Percentiles rank a stretch among this genome's conserved stretches.
Evolutionary conservation across 2,797 vertebrate genomes (phyloP).

Genomic region (Lepus townsendii): DNA sequence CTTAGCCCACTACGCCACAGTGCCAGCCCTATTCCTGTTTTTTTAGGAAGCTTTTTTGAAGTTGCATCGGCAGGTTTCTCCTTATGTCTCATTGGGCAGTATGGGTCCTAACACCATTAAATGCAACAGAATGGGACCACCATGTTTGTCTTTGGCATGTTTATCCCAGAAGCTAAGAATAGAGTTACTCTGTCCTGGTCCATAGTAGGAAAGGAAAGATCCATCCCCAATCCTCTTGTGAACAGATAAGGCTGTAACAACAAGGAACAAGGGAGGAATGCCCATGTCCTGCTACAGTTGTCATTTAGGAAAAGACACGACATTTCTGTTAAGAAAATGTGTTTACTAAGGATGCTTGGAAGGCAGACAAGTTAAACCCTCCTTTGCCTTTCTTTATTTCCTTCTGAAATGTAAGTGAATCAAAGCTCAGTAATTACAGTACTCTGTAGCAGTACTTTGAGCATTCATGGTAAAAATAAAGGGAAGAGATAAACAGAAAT

Average conservation of each 20-base stretch:
- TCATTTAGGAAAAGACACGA: neutral
- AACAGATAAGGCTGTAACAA: neutral
- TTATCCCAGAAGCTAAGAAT: neutral
- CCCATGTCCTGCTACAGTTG: neutral
- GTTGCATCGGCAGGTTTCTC: neutral
- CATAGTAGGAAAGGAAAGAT: neutral
- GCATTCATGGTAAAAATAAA: conserved; percentile 31
- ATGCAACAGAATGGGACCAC: neutral
- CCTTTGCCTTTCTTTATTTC: conserved; percentile 48
- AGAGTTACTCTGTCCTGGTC: conserved; percentile 20
- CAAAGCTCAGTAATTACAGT: conserved; percentile 6
- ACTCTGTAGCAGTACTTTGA: neutral
- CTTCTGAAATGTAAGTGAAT: conserved; percentile 39
- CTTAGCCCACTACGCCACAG: too few species aligned
- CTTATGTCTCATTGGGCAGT: neutral
- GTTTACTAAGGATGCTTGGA: conserved; percentile 35
- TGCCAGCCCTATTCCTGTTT: neutral
- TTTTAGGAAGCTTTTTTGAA: conserved; percentile 54
- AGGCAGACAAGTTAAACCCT: conserved; percentile 5
- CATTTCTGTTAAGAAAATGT: conserved; percentile 1
- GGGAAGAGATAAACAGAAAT: neutral
- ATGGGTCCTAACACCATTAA: neutral
- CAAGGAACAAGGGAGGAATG: neutral
- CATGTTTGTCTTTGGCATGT: conserved; percentile 44
- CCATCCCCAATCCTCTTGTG: neutral